Percentiles rank a stretch among this genome's conserved stretches.
These are phyloP conservation scores for Ecliptopera silaceata DNA, from an alignment of 2,888 invertebrate species.

Conservation along the genomic window DNA sequence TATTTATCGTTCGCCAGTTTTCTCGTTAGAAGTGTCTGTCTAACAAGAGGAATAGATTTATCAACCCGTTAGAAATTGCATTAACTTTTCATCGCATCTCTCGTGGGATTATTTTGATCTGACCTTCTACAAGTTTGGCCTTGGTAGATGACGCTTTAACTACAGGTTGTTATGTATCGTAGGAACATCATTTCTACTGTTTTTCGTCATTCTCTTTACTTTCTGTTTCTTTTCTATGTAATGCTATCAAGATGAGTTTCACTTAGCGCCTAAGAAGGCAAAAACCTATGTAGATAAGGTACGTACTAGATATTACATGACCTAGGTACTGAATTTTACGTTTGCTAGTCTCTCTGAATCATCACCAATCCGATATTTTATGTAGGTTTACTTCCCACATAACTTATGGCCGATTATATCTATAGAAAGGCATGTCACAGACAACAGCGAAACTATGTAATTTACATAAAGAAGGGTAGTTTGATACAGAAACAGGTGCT, in stretches of 20 bases:
- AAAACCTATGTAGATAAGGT: no score
- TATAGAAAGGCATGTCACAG: no score
- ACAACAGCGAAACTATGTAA: neutral
- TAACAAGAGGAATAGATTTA: conserved; percentile 13
- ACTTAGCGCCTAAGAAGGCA: no score
- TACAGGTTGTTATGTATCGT: conserved; percentile 35
- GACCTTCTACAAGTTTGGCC: conserved; percentile 51
- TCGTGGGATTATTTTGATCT: conserved; percentile 34
- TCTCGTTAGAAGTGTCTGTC: neutral
- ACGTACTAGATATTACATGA: neutral
- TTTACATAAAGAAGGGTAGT: neutral
- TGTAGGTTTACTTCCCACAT: neutral
- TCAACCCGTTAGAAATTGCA: conserved; percentile 19
- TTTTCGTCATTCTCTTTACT: neutral
- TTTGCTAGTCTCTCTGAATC: neutral
- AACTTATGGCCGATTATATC: neutral
- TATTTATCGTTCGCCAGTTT: conserved; percentile 1
- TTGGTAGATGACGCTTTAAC: conserved; percentile 44
- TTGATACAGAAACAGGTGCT: neutral
- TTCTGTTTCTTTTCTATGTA: neutral
- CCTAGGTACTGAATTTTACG: neutral
- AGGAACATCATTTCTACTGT: neutral
- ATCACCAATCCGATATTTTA: neutral
- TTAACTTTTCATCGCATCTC: conserved; percentile 28
- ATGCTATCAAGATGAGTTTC: no score